A percentile compares a stretch with the other conserved stretches of the same genome.
Evolutionary conservation across 2,113 vertebrate species (phyloP).

Genomic region (Rhadina sibilatrix): DNA sequence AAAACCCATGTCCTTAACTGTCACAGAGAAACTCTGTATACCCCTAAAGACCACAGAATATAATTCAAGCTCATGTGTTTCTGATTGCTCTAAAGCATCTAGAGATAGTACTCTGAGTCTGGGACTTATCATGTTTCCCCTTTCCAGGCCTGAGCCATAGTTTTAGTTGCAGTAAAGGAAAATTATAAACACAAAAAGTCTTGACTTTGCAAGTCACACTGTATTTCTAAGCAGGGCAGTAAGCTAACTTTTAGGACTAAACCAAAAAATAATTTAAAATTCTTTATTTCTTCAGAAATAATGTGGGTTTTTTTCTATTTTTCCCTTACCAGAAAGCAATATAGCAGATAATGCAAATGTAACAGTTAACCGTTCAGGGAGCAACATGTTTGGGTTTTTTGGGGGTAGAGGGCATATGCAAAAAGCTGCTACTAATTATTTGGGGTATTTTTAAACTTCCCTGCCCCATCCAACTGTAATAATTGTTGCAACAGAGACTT

Average conservation of each 20-base stretch:
- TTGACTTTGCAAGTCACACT: not conserved
- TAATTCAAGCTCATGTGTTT: conserved; percentile 43
- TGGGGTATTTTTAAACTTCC: not conserved
- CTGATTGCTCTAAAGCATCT: not conserved
- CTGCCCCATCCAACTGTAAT: not conserved
- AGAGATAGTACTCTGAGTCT: conserved; percentile 12
- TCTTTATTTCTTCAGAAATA: not conserved
- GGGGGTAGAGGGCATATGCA: not conserved
- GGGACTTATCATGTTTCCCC: conserved; percentile 11
- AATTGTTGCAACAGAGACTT: not conserved
- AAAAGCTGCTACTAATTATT: conserved; percentile 3
- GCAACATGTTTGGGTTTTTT: not conserved
- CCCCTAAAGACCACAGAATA: conserved; percentile 9
- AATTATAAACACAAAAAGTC: conserved; percentile 25
- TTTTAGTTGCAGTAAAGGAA: conserved; percentile 48
- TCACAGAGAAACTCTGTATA: conserved; percentile 14
- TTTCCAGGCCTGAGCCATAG: conserved; percentile 7
- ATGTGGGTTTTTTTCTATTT: not conserved
- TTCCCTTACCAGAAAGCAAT: not conserved
- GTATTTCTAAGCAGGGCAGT: not conserved
- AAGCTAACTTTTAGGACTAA: not conserved
- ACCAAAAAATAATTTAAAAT: not conserved
- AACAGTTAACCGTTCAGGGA: not conserved
- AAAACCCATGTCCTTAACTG: conserved; percentile 1
- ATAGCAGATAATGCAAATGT: not conserved